Evolutionary conservation across 2,113 vertebrate genomes (phyloP), one percentile per base, ranked within the genome.

Genomic region (Albula glossodonta): DNA sequence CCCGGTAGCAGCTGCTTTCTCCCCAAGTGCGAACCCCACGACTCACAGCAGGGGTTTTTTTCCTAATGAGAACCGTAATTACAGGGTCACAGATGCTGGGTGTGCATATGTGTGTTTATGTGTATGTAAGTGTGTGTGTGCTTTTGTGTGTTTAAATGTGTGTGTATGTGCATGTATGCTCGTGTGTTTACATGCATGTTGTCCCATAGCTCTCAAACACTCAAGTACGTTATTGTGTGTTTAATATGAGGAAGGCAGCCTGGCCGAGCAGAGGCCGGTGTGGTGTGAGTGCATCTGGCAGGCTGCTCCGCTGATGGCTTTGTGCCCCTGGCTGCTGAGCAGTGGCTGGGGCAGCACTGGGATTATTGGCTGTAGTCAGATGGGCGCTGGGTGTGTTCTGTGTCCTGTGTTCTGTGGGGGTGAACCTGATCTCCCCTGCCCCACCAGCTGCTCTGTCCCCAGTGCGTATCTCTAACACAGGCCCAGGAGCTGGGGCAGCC

Each of bases 1-100:
- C 70, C 70, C 22, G n/a, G 25, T 31, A 83, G 82, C 82, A 83
- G 82, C 82, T 83, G 60, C 51, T 70, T 70, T 48, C 19, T 83
- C 19, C 31, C 4, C 57, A 41, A 66, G 82, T 70, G 41, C 48
- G 70, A 31, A 25, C 70, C n/a, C 9, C 9, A n/a, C 70, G 2
- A 10, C 70, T 74, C 70, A 13, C 70, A 74, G 70, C 70, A 74
- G 70, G 60, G 70, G 70, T 31, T 31, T 74, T n/a, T 74, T 74
- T 41, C 31, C n/a, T 74, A 74, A 74, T 74, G 70, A 74, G 70
- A 25, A 22, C 70, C 31, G 4, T 10, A 74, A 31, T 74, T n/a
- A 22, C 1, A 31, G 70, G 70, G 70, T 66, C 15, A 13, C 56
- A 60, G 56, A 60, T 60, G 70, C 22, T 74, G 70, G n/a, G 25